Conservation (phyloP, 1,140 invertebrate species). For the Heterodera carotae region DNA sequence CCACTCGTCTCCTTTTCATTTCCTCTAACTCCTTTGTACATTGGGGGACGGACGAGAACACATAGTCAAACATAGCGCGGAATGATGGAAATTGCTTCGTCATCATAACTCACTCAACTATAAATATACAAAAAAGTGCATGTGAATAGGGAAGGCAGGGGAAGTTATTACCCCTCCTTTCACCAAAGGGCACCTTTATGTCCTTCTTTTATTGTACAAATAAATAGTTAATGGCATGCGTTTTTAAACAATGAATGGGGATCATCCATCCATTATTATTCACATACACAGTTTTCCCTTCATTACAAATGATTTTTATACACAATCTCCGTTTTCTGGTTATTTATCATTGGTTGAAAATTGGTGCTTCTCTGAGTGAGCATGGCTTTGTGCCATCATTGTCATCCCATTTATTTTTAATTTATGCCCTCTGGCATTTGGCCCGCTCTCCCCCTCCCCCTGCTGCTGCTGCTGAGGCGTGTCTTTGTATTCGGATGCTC, state of each 20-base stretch:
- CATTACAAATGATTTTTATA: neutral
- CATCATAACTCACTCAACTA: no score
- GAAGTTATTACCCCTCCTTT: no score
- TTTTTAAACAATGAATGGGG: no score
- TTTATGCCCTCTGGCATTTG: conserved; percentile 2
- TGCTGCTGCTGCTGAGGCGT: no score
- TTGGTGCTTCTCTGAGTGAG: neutral
- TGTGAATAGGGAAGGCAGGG: no score
- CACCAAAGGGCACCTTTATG: no score
- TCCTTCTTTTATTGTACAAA: no score
- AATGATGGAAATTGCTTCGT: neutral
- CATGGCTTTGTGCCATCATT: neutral
- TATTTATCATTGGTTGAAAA: neutral
- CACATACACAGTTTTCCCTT: neutral
- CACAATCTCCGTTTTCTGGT: neutral
- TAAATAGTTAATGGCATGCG: no score
- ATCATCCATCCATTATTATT: no score
- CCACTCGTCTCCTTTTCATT: neutral
- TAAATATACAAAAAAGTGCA: no score
- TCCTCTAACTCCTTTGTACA: neutral
- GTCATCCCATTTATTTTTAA: neutral
- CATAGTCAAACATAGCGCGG: neutral
- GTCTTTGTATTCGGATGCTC: neutral
- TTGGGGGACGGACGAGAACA: neutral
- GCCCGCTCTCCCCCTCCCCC: no score